phyloP scores from a whole-genome alignment of 2,888 invertebrate genomes.

The Ophion ellenae region DNA sequence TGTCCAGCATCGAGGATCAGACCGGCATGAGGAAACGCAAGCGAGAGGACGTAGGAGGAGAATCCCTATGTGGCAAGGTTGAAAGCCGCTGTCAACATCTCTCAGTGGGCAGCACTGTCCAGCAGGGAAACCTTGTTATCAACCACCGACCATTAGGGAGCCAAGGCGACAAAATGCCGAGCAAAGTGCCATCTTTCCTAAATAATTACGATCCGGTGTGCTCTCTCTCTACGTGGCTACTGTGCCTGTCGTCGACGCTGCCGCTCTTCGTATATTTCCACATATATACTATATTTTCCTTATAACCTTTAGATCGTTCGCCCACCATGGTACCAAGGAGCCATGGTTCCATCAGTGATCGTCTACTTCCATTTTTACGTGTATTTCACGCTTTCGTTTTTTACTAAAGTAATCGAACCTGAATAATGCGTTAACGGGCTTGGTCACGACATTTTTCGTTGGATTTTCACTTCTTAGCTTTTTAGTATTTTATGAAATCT shows the following conservation, averaged over 20 bases:
- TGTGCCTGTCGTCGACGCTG: slow-evolving; percentile 12
- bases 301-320: slow-evolving; percentile 68
- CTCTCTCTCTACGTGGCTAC: slow-evolving; percentile 58
- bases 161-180: slow-evolving; percentile 83
- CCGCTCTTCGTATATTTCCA: slow-evolving; percentile 53
- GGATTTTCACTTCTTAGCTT: too few species aligned
- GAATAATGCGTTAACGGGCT: too few species aligned
- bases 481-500: too few species aligned
- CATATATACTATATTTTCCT: slow-evolving; percentile 74
- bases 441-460: too few species aligned
- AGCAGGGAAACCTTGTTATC: slow-evolving; percentile 83
- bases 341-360: neutral
- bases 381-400: too few species aligned
- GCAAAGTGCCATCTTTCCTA: slow-evolving; percentile 83
- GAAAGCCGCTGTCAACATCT: slow-evolving; percentile 84
- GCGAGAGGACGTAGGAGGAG: slow-evolving; percentile 49
- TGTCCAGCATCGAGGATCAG: slow-evolving; percentile 51
- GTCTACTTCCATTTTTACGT: neutral
- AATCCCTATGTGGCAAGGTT: slow-evolving; percentile 76
- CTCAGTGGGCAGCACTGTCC: slow-evolving; percentile 82
- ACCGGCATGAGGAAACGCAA: slow-evolving; percentile 51
- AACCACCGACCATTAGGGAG: slow-evolving; percentile 83
- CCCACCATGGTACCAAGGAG: neutral
- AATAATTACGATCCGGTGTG: slow-evolving; percentile 80
- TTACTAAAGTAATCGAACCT: too few species aligned